Conservation (phyloP, 2,797 vertebrate genomes). For the Pithecia hirsuta region DNA sequence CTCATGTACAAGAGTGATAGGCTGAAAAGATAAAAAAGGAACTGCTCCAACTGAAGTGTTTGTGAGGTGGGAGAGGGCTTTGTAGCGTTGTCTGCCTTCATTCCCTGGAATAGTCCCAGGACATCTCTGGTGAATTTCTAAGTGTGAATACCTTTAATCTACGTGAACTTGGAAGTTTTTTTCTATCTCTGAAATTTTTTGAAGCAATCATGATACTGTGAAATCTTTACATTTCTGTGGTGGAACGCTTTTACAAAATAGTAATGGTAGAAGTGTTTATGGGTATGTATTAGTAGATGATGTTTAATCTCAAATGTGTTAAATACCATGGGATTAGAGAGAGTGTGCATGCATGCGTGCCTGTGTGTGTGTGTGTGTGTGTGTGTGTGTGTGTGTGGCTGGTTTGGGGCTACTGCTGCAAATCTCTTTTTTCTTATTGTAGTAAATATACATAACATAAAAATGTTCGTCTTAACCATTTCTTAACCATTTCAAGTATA, state of each 20-base stretch:
- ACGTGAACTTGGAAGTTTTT: not conserved
- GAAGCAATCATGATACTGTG: not conserved
- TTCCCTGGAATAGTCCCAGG: not conserved
- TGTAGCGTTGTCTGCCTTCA: not conserved
- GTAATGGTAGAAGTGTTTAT: not conserved
- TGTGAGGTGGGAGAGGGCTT: not conserved
- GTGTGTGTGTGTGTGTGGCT: not conserved
- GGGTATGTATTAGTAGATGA: not conserved
- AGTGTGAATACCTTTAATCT: not conserved
- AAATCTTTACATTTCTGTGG: not conserved
- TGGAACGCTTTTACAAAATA: not conserved
- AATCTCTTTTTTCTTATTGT: not conserved
- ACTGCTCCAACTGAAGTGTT: not conserved
- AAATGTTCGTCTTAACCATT: not conserved
- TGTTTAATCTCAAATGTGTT: not conserved
- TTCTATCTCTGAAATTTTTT: not conserved
- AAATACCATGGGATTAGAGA: not conserved
- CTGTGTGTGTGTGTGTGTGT: not conserved
- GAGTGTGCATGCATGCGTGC: accelerated
- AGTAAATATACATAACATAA: not conserved
- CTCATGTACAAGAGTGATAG: not conserved
- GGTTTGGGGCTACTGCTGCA: not conserved
- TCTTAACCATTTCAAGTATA: not conserved
- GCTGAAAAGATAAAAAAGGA: not conserved
- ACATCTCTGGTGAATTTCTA: not conserved